Conservation (phyloP, 2,888 invertebrate species). For the Acanthoscelides obtectus region DNA sequence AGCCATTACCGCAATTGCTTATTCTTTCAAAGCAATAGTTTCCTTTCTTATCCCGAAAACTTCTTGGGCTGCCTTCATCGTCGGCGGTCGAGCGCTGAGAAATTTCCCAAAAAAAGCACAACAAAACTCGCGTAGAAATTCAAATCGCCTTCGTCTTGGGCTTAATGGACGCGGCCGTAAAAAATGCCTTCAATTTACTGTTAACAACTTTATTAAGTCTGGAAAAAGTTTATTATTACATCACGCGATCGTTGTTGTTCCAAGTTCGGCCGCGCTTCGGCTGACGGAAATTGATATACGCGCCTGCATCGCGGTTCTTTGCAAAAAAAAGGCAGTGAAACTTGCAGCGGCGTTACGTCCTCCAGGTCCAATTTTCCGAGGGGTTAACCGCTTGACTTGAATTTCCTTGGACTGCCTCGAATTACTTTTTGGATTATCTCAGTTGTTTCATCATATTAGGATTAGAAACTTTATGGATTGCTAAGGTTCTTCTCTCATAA, state of each 20-base stretch:
- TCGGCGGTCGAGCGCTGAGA: neutral
- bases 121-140: neutral
- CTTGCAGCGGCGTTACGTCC: neutral
- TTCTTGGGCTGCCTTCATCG: neutral
- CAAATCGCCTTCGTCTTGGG: neutral
- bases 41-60: neutral
- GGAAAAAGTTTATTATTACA: conserved; percentile 16
- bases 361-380: too few relatives aligned
- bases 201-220: conserved; percentile 17
- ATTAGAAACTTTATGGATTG: too few relatives aligned
- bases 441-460: too few relatives aligned
- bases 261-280: neutral
- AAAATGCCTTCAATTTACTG: conserved; percentile 14
- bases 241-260: conserved; percentile 14
- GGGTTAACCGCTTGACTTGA: too few relatives aligned
- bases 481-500: too few relatives aligned
- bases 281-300: conserved; percentile 11
- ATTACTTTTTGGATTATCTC: too few relatives aligned
- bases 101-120: neutral
- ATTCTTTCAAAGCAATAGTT: neutral
- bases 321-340: neutral
- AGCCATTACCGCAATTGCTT: neutral
- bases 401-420: too few relatives aligned
- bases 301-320: neutral
- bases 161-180: neutral